These are phyloP conservation scores for Parascotia fuliginaria DNA, from an alignment of 2,888 invertebrate genomes.

Conservation along the genomic window DNA sequence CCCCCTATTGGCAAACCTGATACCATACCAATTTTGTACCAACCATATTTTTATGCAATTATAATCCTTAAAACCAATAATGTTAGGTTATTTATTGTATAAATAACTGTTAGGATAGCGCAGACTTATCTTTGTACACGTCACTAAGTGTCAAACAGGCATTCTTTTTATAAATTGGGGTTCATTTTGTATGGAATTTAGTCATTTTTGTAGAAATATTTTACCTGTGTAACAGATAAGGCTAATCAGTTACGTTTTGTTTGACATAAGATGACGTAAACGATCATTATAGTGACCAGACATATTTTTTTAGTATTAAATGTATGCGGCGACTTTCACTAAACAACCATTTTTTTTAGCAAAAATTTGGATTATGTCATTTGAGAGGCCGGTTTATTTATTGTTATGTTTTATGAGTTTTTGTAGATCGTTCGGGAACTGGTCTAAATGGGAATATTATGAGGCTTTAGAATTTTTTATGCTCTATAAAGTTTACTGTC, in stretches of 20 bases:
- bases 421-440: conserved; percentile 27
- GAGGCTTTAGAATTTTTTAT: conserved; percentile 32
- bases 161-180: conserved; percentile 32
- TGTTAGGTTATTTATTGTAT: conserved; percentile 27
- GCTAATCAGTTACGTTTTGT: conserved; percentile 80
- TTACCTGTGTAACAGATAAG: conserved; percentile 74
- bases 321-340: conserved; percentile 58
- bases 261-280: conserved; percentile 64
- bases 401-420: conserved; percentile 41
- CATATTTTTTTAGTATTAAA: conserved; percentile 39
- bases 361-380: conserved; percentile 57
- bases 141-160: conserved; percentile 29
- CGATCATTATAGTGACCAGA: conserved; percentile 46
- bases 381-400: conserved; percentile 40
- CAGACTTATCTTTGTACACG: conserved; percentile 19
- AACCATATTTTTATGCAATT: not conserved
- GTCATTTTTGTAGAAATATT: conserved; percentile 68
- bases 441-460: conserved; percentile 38
- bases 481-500: conserved; percentile 32
- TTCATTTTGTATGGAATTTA: conserved; percentile 53
- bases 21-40: conserved; percentile 34
- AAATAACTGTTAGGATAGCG: not conserved
- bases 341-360: conserved; percentile 40
- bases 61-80: not conserved
- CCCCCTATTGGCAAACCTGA: conserved; percentile 63